A percentile compares a stretch with the other conserved stretches of the same genome.
Conservation (phyloP, 1,140 invertebrate species). For the Ceratosolen fusciceps region DNA sequence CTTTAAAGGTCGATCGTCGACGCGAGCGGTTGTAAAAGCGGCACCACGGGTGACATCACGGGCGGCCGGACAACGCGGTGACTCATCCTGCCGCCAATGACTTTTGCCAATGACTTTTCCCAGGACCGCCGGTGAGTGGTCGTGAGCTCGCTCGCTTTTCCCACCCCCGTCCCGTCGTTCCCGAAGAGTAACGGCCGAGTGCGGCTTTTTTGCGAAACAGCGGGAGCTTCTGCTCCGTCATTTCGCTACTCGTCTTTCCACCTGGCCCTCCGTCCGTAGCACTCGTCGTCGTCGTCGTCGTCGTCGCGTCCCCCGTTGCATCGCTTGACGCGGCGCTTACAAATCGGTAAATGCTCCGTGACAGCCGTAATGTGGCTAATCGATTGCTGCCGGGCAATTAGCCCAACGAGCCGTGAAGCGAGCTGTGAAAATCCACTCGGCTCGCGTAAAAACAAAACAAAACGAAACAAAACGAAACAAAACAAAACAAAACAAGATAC, state of each 20-base stretch:
- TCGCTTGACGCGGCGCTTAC: background rate
- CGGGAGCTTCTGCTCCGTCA: too few species aligned
- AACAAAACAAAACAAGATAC: background rate
- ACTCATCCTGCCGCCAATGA: too few species aligned
- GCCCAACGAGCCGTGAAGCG: background rate
- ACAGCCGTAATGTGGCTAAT: background rate
- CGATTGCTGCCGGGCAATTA: slow-evolving; percentile 26
- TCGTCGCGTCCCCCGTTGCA: background rate
- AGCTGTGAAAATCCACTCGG: background rate
- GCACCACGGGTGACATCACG: slow-evolving; percentile 34
- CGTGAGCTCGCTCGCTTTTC: too few species aligned
- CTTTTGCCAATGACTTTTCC: too few species aligned
- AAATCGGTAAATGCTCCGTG: background rate
- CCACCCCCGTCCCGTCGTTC: too few species aligned
- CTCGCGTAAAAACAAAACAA: background rate
- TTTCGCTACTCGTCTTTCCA: too few species aligned
- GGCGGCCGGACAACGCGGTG: background rate
- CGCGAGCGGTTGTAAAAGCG: background rate
- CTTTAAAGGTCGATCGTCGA: slow-evolving; percentile 3
- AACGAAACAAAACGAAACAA: background rate
- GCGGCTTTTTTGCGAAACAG: too few species aligned
- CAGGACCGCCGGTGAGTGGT: too few species aligned
- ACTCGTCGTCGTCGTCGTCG: background rate
- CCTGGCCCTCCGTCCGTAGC: too few species aligned
- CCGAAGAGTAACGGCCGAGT: too few species aligned